Percentiles rank a stretch among this genome's conserved stretches.
Conservation (phyloP, 2,797 vertebrate genomes). For the Melanotaenia maccullochi region DNA sequence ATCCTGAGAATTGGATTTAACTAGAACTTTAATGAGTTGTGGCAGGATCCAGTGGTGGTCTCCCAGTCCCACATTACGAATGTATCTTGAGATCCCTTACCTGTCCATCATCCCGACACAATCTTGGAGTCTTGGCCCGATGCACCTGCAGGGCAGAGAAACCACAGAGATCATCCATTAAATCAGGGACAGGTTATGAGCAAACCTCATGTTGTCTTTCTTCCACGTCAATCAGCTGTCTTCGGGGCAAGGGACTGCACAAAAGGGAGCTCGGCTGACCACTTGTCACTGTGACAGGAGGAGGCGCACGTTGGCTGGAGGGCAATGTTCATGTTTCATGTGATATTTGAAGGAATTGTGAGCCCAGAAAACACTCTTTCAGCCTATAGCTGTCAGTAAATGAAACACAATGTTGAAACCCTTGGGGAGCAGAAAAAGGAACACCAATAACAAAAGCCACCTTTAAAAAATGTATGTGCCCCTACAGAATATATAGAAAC, state of each 20-base stretch:
- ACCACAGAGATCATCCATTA: conserved; percentile 64
- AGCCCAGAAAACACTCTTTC: not conserved
- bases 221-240: conserved; percentile 65
- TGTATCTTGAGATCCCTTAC: conserved; percentile 75
- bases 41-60: conserved; percentile 30
- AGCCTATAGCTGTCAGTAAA: conserved; percentile 1
- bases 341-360: conserved; percentile 25
- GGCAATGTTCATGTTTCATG: conserved; percentile 18
- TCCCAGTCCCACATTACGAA: conserved; percentile 22
- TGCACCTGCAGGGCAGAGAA: conserved; percentile 85
- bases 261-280: conserved; percentile 45
- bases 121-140: conserved; percentile 93
- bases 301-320: conserved; percentile 1
- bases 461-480: conserved; percentile 15
- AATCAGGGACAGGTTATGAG: conserved; percentile 67
- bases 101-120: conserved; percentile 99
- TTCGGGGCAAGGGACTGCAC: conserved; percentile 23
- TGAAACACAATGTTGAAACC: not conserved
- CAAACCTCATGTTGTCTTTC: conserved; percentile 58
- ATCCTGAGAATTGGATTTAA: conserved; percentile 19
- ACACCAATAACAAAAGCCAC: not conserved
- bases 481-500: not conserved
- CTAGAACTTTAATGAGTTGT: conserved; percentile 28
- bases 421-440: conserved; percentile 15
- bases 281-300: conserved; percentile 46